Percentiles rank a stretch among this genome's conserved stretches.
phyloP scores from a whole-genome alignment of 2,113 vertebrate species.

The Seriola dumerili region DNA sequence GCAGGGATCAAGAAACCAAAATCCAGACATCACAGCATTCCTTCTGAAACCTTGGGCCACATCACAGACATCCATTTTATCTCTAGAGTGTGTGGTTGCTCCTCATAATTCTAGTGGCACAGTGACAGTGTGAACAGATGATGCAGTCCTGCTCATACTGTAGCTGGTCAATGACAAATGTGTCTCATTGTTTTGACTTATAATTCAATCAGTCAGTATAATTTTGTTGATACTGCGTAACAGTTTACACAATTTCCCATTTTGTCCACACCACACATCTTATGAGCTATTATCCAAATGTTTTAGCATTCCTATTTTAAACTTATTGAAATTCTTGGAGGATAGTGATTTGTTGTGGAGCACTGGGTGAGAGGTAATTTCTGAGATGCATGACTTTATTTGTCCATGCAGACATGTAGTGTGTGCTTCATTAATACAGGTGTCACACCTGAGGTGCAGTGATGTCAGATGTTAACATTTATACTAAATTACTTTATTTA shows the following conservation, averaged over 20 bases:
- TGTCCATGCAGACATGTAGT: slow-evolving; percentile 42
- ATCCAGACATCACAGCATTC: slow-evolving; percentile 14
- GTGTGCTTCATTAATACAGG: slow-evolving; percentile 60
- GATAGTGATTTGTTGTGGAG: slow-evolving; percentile 52
- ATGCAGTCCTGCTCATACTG: background rate
- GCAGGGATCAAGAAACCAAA: slow-evolving; percentile 30
- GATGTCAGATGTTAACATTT: slow-evolving; percentile 62
- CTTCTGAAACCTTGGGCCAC: slow-evolving; percentile 3
- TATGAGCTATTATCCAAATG: background rate
- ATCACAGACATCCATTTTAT: slow-evolving; percentile 12
- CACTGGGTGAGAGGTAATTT: slow-evolving; percentile 60
- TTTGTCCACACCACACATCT: background rate
- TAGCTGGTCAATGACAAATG: background rate
- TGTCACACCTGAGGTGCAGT: slow-evolving; percentile 59
- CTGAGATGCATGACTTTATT: slow-evolving; percentile 66
- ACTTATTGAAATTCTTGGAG: slow-evolving; percentile 27
- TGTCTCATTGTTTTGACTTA: background rate
- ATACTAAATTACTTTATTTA: slow-evolving; percentile 60
- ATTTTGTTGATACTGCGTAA: background rate
- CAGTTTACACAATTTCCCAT: background rate
- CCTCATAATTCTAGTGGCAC: background rate
- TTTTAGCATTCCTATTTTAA: slow-evolving; percentile 18
- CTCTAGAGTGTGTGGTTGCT: background rate
- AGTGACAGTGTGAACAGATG: background rate
- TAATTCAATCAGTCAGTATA: background rate